Percentiles rank a stretch among this genome's conserved stretches.
phyloP scores from a whole-genome alignment of 2,888 invertebrate genomes.

The Formica aserva region DNA sequence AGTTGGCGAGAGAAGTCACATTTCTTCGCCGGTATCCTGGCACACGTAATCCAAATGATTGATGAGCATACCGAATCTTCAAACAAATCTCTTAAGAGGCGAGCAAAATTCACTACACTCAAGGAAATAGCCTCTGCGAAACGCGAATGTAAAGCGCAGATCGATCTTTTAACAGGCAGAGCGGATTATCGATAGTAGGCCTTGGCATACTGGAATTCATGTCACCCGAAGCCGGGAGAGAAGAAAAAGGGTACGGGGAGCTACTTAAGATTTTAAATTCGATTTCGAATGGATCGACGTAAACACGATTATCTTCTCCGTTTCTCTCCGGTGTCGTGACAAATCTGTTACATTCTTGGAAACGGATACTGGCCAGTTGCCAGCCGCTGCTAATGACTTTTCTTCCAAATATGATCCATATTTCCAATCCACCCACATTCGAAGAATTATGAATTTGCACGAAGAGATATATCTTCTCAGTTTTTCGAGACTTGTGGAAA shows the following conservation, averaged over 20 bases:
- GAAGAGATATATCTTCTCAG: not conserved
- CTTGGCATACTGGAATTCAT: conserved; percentile 82
- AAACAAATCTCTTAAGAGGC: conserved; percentile 66
- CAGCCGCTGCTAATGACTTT: conserved; percentile 82
- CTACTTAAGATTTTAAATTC: conserved; percentile 76
- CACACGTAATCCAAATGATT: conserved; percentile 36
- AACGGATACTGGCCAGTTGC: conserved; percentile 81
- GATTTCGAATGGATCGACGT: conserved; percentile 77
- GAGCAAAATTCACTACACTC: conserved; percentile 4
- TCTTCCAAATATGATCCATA: conserved; percentile 81
- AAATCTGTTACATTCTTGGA: conserved; percentile 84
- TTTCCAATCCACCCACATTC: conserved; percentile 63
- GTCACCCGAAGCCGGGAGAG: conserved; percentile 74
- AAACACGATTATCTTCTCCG: conserved; percentile 80
- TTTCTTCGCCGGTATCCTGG: conserved; percentile 9
- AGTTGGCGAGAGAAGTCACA: conserved; percentile 35
- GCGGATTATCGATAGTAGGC: conserved; percentile 79
- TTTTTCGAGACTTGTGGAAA: conserved; percentile 10
- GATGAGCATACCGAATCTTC: conserved; percentile 45
- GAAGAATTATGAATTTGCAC: conserved; percentile 46
- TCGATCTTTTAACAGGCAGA: conserved; percentile 58
- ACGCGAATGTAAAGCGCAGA: conserved; percentile 22
- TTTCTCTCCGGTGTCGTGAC: conserved; percentile 76
- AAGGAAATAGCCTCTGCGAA: conserved; percentile 31
- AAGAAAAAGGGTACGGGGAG: conserved; percentile 36